phyloP scores from a whole-genome alignment of 2,888 invertebrate species.

The Seira ritae region DNA sequence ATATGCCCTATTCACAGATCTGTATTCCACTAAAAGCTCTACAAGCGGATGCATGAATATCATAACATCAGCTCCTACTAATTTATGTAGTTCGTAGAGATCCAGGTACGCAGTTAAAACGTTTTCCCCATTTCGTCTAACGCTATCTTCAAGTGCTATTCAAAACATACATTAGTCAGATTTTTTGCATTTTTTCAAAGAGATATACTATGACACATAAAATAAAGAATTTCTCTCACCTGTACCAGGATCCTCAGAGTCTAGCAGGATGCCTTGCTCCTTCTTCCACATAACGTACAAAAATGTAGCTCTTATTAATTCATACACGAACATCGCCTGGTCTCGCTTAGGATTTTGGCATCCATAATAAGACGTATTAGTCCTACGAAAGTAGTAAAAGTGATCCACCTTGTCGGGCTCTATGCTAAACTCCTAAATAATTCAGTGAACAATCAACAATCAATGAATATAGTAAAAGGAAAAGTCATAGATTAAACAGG shows the following conservation, averaged over 20 bases:
- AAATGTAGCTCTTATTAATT: conserved; percentile 49
- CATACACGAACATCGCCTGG: conserved; percentile 43
- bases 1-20: conserved; percentile 43
- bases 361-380: neutral
- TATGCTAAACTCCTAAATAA: too few species aligned
- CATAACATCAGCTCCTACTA: conserved; percentile 56
- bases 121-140: conserved; percentile 51
- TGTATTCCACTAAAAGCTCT: conserved; percentile 54
- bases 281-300: conserved; percentile 50
- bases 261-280: conserved; percentile 1
- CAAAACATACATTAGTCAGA: too few species aligned
- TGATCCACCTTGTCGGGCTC: neutral
- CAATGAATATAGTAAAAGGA: too few species aligned
- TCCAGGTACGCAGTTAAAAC: conserved; percentile 57
- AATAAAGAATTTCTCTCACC: too few species aligned
- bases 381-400: too few species aligned
- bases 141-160: conserved; percentile 21
- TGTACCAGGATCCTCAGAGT: too few species aligned
- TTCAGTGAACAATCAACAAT: too few species aligned
- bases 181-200: too few species aligned
- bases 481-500: too few species aligned
- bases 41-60: conserved; percentile 64
- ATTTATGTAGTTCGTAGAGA: conserved; percentile 26
- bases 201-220: too few species aligned
- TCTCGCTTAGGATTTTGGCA: conserved; percentile 48